Evolutionary conservation across 2,797 vertebrate species (phyloP), one percentile per base, ranked within the genome.

Genomic region (Cirrhinus mrigala): DNA sequence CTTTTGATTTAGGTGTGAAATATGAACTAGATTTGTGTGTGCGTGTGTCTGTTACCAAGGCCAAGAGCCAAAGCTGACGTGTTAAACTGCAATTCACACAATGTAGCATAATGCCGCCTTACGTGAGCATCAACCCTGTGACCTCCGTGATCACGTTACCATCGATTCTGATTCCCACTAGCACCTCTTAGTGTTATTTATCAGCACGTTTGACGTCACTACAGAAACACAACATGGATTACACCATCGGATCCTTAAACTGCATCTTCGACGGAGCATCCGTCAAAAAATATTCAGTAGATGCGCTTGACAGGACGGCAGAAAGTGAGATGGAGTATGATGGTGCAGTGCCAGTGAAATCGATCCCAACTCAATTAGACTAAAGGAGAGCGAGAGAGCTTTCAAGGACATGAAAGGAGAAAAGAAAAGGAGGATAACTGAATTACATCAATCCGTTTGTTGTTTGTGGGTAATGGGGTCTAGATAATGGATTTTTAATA

Each of bases 301-400:
- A 27, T 81, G 14, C 24, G 4, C 76, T 81, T 40, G 18, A 79
- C 50, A 52, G 18, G 60, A 68, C 27, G 16, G 52, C 52, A 40
- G 80, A 60, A 73, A 48, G 37, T 58, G 92, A 92, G 93, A 93
- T 91, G 93, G 87, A 92, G 92, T 92, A 93, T 94, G 94, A 90
- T 87, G 91, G 91, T 82, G 87, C 73, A 90, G 90, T 94, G 92
- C 92, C 94, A 94, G 91, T 84, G 90, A 93, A 93, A 92, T 95
- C 79, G 88, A 97, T 96, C 93, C 91, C 90, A 91, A 94, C 91
- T 94, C 92, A 90, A 93, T 94, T 94, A 94, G 90, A 82, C 24
- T 46, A 14, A 91, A 87, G 82, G 69, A 86, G 86, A 91, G 90
- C 90, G 91, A 76, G 78, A 66, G 77, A 79, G 71, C 86, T 91